Evolutionary conservation across 2,113 vertebrate genomes (phyloP), one percentile per base, ranked within the genome.

Genomic region (Marmota monax): DNA sequence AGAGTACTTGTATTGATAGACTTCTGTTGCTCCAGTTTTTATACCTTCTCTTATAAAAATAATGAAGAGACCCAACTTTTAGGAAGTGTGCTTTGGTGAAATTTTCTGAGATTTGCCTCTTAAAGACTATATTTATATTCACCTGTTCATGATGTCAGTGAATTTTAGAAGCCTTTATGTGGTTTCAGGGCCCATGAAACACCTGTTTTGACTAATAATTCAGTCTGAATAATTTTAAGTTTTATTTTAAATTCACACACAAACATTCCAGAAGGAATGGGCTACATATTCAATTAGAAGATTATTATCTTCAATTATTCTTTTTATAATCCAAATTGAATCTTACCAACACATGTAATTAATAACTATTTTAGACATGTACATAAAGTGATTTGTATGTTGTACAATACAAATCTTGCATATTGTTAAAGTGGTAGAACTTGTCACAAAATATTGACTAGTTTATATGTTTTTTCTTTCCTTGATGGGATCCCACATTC

Each of bases 101-200:
- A 80, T 25, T 85, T 77, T 69, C 37, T 73, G 14, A 51, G 27
- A 37, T 78, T 34, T 45, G 3, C 20, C 29, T n/a, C n/a, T 56
- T 37, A 56, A 34, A 84, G 4, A 32, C 51, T 11, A n/a, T 67
- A 20, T n/a, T 77, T 56, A 12, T 67, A 34, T 89, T 73, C 10
- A 9, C 74, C 3, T 20, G 4, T 51, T 78, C 27, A 6, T 14
- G 16, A 79, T 14, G 5, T 72, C 4, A 37, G 37, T 37, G 8
- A 7, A 37, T 7, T 61, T 8, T 37, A 22, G 11, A 29, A 34
- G 4, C 3, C 0, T 11, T 10, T 37, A 20, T 9, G 11, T 34
- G 5, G 0, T 69, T 77, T 58, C 34, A 95, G 5, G 0, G 22
- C 61, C 27, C 10, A 1, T 11, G 32, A 45, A 42, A 5, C 2